Evolutionary conservation across 2,888 invertebrate species (phyloP), one percentile per base, ranked within the genome.

Genomic region (Nymphalis c-album): DNA sequence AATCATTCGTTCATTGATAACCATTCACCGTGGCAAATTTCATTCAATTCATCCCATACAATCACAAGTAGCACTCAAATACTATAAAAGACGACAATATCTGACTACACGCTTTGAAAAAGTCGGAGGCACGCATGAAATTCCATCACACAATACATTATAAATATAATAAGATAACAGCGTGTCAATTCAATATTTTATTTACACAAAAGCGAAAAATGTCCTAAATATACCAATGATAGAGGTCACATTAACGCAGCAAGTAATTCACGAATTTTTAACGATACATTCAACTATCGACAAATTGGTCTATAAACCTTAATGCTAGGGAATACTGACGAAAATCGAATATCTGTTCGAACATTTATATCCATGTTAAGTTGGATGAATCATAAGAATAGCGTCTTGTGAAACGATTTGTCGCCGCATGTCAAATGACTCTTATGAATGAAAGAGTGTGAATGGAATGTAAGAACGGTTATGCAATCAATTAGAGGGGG

Each of bases 401-500:
- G 71, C 62, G 58, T 71, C 70, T 73, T 74, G 74, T 73, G 74
- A 85, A 81, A 77, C 84, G 86, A 89, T 90, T 90, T 90, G 89
- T 88, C 88, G 88, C 88, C 85, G 85, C 84, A 84, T 85, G 84
- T 86, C 87, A 85, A 87, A 88, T 81, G 84, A 80, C 77, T 77
- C 77, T 73, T 79, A 81, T 79, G 80, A 75, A 77, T 77, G 82
- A 78, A 78, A 77, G 79, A 78, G 69, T 70, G 69, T 76, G 75
- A 82, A 82, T 77, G 76, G 77, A 74, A 75, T 70, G 76, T 75
- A 77, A 80, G 78, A 79, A 81, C 83, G 83, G 87, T 91, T 88
- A 88, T 85, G 90, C 90, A 91, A 91, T 89, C 87, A 86, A 88
- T 89, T 90, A 89, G 83, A 83, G 85, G 71, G 83, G 91, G 90